Conservation (phyloP, 2,113 vertebrate genomes). For the Clarias magur region DNA sequence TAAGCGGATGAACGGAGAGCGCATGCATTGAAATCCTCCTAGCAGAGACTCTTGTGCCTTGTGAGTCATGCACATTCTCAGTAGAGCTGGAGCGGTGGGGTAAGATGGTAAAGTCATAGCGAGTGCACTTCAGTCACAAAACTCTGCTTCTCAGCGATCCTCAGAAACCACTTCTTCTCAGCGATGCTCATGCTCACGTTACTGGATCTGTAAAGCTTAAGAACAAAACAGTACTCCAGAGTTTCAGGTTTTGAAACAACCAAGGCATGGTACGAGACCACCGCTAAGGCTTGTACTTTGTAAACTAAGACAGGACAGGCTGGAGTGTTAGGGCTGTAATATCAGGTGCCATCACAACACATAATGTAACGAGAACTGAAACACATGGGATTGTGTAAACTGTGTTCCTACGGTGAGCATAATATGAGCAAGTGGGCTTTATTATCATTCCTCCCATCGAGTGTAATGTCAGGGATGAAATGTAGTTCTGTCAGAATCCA, state of each 20-base stretch:
- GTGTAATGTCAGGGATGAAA: neutral
- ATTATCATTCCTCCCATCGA: neutral
- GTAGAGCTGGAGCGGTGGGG: neutral
- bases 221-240: neutral
- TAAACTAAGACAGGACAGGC: neutral
- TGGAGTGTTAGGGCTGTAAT: neutral
- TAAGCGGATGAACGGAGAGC: neutral
- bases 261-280: neutral
- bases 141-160: neutral
- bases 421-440: neutral
- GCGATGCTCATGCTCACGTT: constrained; percentile 5
- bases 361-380: neutral
- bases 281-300: neutral
- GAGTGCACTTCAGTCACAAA: constrained; percentile 24
- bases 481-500: neutral
- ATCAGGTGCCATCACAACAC: neutral
- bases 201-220: neutral
- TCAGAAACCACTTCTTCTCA: neutral
- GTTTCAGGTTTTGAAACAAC: neutral
- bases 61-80: constrained; percentile 18
- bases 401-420: neutral
- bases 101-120: constrained; percentile 10
- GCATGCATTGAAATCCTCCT: neutral
- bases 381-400: neutral
- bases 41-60: neutral